phyloP scores from a whole-genome alignment of 1,140 invertebrate genomes.

The Polyergus mexicanus region DNA sequence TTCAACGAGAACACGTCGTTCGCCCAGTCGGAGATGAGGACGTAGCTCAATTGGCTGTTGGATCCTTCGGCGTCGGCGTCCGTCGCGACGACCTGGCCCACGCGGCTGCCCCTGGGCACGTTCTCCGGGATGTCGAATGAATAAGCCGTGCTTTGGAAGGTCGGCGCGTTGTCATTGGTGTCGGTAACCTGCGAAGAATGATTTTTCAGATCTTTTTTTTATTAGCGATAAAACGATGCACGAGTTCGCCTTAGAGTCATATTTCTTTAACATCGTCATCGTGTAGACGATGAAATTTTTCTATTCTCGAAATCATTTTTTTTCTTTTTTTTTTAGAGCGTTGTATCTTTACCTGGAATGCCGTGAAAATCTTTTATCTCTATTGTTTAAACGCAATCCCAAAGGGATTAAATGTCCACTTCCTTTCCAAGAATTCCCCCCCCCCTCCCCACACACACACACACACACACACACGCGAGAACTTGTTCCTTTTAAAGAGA shows the following conservation, averaged over 20 bases:
- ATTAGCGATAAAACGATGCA: not conserved
- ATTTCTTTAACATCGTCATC: not conserved
- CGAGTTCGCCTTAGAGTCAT: not conserved
- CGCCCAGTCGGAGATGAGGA: constrained; percentile 96
- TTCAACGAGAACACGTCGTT: constrained; percentile 97
- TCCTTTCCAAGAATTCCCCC: constrained; percentile 36
- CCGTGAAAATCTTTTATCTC: constrained; percentile 15
- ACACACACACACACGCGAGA: too few species aligned
- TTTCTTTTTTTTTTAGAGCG: not conserved
- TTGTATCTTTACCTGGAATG: not conserved
- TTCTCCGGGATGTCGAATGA: constrained; percentile 97
- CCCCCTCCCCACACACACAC: too few species aligned
- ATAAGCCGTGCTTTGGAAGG: constrained; percentile 94
- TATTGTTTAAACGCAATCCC: constrained; percentile 12
- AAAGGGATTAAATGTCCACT: not conserved
- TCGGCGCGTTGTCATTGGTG: constrained; percentile 97
- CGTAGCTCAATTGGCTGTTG: constrained; percentile 96
- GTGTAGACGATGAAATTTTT: not conserved
- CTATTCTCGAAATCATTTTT: not conserved
- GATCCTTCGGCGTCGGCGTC: constrained; percentile 94
- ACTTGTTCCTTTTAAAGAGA: not conserved
- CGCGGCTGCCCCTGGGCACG: constrained; percentile 91
- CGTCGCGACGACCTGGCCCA: constrained; percentile 93
- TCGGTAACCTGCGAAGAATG: constrained; percentile 92
- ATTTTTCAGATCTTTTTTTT: not conserved